Percentiles rank a stretch among this genome's conserved stretches.
Conservation (phyloP, 2,888 invertebrate genomes). For the Drosophila gaucha region DNA sequence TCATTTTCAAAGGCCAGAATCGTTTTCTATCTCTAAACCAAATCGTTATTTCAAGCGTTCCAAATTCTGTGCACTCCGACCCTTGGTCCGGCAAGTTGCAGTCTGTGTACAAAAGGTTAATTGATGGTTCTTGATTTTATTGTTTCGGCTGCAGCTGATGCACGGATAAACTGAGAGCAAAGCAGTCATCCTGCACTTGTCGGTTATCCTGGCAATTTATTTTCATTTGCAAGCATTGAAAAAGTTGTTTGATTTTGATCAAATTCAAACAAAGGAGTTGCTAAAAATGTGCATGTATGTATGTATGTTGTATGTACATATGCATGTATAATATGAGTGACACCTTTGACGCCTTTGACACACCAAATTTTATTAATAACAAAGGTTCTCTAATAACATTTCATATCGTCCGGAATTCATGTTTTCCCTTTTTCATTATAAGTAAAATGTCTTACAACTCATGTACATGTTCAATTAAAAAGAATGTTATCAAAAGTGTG, state of each 20-base stretch:
- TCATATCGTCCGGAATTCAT: neutral
- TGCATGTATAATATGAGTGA: too few relatives aligned
- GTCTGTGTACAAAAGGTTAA: slow-evolving; percentile 63
- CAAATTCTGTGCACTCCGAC: slow-evolving; percentile 21
- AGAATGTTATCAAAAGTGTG: too few relatives aligned
- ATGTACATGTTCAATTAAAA: neutral
- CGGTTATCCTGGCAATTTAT: slow-evolving; percentile 69
- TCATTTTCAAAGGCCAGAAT: slow-evolving; percentile 35
- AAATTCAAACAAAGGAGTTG: slow-evolving; percentile 1
- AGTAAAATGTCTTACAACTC: neutral
- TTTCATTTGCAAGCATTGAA: slow-evolving; percentile 27
- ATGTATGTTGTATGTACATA: neutral
- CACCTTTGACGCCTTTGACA: slow-evolving; percentile 1
- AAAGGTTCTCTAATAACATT: neutral
- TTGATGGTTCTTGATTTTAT: slow-evolving; percentile 45
- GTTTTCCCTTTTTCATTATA: neutral
- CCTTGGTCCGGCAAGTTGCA: slow-evolving; percentile 34
- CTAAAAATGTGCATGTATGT: neutral
- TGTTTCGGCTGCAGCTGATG: slow-evolving; percentile 48
- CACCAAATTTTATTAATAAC: neutral
- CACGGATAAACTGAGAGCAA: slow-evolving; percentile 48
- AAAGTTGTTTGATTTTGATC: slow-evolving; percentile 26
- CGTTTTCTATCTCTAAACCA: slow-evolving; percentile 26
- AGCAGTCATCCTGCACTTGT: slow-evolving; percentile 59
- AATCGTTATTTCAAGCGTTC: slow-evolving; percentile 49